Evolutionary conservation across 2,888 invertebrate species (phyloP).

Genomic region (Agrypnus murinus): DNA sequence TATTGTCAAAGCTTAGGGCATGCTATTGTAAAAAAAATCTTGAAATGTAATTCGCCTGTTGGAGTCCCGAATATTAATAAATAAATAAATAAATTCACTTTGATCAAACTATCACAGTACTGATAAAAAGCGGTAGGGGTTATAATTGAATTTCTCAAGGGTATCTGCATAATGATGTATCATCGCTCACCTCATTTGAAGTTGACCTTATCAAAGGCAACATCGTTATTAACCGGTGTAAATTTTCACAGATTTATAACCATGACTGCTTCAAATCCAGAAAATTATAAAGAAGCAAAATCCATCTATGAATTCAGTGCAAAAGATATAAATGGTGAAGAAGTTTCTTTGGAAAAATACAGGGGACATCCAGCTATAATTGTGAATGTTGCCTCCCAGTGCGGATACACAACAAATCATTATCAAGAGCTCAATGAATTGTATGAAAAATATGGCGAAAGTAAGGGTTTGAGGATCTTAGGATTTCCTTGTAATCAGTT

Average conservation of each 20-base stretch:
- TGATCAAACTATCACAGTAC: too few species aligned
- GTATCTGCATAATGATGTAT: constrained; percentile 24
- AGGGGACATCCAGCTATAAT: constrained; percentile 88
- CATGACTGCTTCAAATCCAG: constrained; percentile 54
- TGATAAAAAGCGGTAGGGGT: neutral
- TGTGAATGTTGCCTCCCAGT: constrained; percentile 92
- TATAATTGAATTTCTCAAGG: constrained; percentile 22
- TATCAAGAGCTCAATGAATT: constrained; percentile 88
- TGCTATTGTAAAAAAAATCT: too few species aligned
- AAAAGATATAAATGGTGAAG: constrained; percentile 87
- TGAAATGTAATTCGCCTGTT: too few species aligned
- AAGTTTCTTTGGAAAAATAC: constrained; percentile 85
- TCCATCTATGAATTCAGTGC: constrained; percentile 89
- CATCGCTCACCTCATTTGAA: constrained; percentile 15
- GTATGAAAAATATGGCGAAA: constrained; percentile 82
- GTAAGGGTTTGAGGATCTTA: constrained; percentile 84
- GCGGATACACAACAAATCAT: constrained; percentile 87
- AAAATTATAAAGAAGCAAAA: constrained; percentile 79
- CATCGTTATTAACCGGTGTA: constrained; percentile 2
- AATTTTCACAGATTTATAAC: constrained; percentile 1
- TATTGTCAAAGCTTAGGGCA: too few species aligned
- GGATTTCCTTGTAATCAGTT: constrained; percentile 95
- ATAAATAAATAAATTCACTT: too few species aligned
- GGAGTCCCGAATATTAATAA: too few species aligned
- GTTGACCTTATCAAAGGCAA: neutral